Percentiles rank a stretch among this genome's conserved stretches.
These are phyloP conservation scores for Podiceps cristatus DNA, from an alignment of 2,113 vertebrate genomes.

Conservation along the genomic window DNA sequence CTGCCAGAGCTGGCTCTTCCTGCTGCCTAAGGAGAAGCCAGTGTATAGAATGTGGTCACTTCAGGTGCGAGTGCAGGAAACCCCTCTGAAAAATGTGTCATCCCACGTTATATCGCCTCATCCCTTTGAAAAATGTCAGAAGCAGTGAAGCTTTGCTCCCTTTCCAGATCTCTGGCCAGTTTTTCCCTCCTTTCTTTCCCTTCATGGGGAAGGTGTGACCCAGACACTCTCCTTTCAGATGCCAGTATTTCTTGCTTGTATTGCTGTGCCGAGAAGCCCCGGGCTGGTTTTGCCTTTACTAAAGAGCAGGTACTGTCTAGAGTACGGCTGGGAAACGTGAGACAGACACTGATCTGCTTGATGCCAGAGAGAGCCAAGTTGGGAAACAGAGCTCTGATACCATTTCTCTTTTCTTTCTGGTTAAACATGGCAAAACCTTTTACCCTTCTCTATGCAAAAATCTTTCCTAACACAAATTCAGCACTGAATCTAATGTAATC, in stretches of 20 bases:
- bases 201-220: background rate
- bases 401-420: background rate
- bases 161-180: background rate
- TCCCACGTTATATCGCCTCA: background rate
- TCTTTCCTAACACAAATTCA: background rate
- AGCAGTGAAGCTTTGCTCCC: background rate
- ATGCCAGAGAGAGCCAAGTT: background rate
- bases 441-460: background rate
- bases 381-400: background rate
- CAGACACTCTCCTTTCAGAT: background rate
- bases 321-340: background rate
- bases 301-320: background rate
- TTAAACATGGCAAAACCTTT: background rate
- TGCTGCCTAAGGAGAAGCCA: background rate
- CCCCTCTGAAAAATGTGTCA: background rate
- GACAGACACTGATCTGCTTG: background rate
- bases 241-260: background rate
- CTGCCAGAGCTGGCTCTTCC: background rate
- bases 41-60: accelerated
- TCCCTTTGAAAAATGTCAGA: background rate
- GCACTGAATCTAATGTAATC: background rate
- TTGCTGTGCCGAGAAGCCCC: background rate
- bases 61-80: background rate
- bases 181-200: background rate
- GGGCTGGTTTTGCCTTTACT: background rate